A percentile compares a stretch with the other conserved stretches of the same genome.
These are phyloP conservation scores for Drosophila kokeensis DNA, from an alignment of 2,888 invertebrate species.

Conservation along the genomic window DNA sequence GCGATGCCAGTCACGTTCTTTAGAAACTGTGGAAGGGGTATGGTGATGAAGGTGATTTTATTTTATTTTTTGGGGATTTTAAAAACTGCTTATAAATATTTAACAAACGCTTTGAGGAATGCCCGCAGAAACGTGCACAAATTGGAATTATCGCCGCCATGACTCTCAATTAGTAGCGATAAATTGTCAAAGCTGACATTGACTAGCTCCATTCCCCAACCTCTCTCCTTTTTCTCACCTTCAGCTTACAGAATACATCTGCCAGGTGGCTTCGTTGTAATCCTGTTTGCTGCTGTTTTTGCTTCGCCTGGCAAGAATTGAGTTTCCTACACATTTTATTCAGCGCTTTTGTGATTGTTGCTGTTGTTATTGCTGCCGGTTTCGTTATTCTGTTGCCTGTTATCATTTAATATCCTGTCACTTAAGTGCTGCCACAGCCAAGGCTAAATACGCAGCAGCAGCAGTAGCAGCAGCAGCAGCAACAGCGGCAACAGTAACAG, in stretches of 20 bases:
- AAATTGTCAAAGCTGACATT: constrained; percentile 68
- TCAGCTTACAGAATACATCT: background rate
- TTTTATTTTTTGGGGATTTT: constrained; percentile 18
- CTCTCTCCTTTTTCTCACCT: background rate
- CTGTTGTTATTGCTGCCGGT: constrained; percentile 9
- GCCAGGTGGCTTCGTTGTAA: constrained; percentile 38
- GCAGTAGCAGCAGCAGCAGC: background rate
- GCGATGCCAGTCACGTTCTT: constrained; percentile 66
- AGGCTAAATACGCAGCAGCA: constrained; percentile 4
- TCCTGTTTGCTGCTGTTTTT: constrained; percentile 38
- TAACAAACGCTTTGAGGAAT: constrained; percentile 51
- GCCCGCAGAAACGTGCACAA: constrained; percentile 65
- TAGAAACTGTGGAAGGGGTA: background rate
- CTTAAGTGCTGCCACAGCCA: constrained; percentile 49
- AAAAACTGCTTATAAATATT: constrained; percentile 64
- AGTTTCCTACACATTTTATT: constrained; percentile 23
- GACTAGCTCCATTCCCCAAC: background rate
- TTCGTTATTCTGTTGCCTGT: constrained; percentile 41
- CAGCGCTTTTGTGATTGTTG: constrained; percentile 17
- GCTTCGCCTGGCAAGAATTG: constrained; percentile 15
- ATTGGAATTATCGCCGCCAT: constrained; percentile 78
- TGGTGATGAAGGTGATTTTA: background rate
- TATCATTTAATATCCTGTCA: constrained; percentile 81
- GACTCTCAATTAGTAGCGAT: constrained; percentile 78
- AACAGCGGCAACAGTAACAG: background rate